Evolutionary conservation across 2,797 vertebrate species (phyloP).

Genomic region (Podargus strigoides): DNA sequence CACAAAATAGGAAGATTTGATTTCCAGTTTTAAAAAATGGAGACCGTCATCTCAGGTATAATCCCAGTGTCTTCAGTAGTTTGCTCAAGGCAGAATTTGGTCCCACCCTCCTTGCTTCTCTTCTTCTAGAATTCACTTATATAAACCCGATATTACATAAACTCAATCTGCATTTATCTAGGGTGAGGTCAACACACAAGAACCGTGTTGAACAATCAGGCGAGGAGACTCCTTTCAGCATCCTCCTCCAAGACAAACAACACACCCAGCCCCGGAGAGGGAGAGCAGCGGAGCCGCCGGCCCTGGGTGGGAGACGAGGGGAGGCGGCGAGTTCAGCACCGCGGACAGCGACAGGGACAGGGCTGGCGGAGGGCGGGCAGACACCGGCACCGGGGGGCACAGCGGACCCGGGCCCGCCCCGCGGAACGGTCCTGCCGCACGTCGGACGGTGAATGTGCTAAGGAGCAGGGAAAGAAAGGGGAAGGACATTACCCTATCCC

Average conservation of each 20-base stretch:
- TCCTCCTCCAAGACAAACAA: neutral
- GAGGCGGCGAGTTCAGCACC: neutral
- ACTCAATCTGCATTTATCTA: neutral
- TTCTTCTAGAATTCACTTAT: conserved; percentile 4
- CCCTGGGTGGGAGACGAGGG: accelerated
- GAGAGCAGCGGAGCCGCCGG: neutral
- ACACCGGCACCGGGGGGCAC: neutral
- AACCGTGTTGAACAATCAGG: neutral
- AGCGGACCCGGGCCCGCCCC: neutral
- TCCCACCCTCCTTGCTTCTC: neutral
- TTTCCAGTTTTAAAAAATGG: neutral
- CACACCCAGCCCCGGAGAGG: neutral
- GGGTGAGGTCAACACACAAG: neutral
- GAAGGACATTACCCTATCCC: neutral
- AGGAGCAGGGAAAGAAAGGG: neutral
- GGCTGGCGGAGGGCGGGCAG: too few relatives aligned
- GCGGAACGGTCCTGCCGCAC: neutral
- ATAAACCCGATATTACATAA: conserved; percentile 37
- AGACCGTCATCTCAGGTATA: neutral
- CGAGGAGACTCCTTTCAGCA: neutral
- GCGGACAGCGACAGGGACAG: neutral
- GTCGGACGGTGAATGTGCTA: neutral
- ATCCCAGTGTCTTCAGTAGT: neutral
- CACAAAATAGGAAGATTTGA: neutral
- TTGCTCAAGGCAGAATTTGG: neutral